Base-by-base conservation (phyloP, 1,140 invertebrate genomes). In the Platyura marginata region DNA sequence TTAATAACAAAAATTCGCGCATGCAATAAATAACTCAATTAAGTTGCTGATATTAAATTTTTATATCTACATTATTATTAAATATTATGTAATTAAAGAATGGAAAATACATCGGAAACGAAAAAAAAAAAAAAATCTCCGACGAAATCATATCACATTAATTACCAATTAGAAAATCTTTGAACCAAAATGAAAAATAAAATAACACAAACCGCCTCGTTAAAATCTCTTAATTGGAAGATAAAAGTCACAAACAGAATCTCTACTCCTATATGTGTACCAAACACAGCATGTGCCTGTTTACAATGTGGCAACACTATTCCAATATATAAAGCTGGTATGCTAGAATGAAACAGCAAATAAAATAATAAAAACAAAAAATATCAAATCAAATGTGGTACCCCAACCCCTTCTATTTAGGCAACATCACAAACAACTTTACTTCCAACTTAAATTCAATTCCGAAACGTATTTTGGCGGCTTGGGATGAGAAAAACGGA, bases 371-470 rank as follows among this genome's bases (percentile, higher is more conserved):
- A 29, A 29, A 29, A 29, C 6, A 29, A 29, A 29, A 29, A 29
- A 29, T 29, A 29, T 29, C 25, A 29, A 29, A 29, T 29, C 25
- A 29, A 29, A 29, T 29, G 25, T 29, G 25, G 25, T 29, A 29
- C 25, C 25, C 25, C 25, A 29, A 29, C 25, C 25, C 13, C 25
- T 29, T 13, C 6, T 29, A 29, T 29, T 29, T 29, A 29, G 25
- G 25, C 4, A 38, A 38, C 18, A 38, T 38, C 18, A 38, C 36
- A 18, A 38, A 38, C 36, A 38, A 38, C n/a, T 38, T 38, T 38
- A 38, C 36, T 38, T 38, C 36, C 36, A 38, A 38, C 36, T 38
- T 38, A 38, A 38, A 38, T 18, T 38, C 36, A 38, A 38, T 38
- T 38, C 36, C 36, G 19, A 38, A 18, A 29, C 25, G 25, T 29